phyloP scores from a whole-genome alignment of 2,888 invertebrate genomes.

The Agrypnus murinus region DNA sequence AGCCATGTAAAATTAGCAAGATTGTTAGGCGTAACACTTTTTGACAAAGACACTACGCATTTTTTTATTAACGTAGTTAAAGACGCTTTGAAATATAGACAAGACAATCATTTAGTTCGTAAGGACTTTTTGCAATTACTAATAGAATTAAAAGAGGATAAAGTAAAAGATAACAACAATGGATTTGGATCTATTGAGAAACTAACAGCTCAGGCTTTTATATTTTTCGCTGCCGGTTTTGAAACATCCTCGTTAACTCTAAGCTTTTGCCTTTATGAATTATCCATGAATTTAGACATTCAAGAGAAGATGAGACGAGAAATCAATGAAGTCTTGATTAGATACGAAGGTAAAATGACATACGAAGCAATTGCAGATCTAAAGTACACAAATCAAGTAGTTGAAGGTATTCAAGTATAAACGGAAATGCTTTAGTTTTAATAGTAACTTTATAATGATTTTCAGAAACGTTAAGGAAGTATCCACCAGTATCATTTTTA shows the following conservation, averaged over 20 bases:
- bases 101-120: constrained; percentile 69
- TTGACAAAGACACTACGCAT: constrained; percentile 1
- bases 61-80: constrained; percentile 71
- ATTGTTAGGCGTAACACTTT: constrained; percentile 1
- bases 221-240: constrained; percentile 65
- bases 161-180: background rate
- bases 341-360: constrained; percentile 67
- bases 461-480: constrained; percentile 5
- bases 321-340: constrained; percentile 66
- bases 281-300: constrained; percentile 70
- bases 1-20: background rate
- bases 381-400: constrained; percentile 71
- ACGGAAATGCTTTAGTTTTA: background rate
- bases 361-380: constrained; percentile 72
- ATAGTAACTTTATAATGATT: background rate
- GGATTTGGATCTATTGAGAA: constrained; percentile 7
- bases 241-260: constrained; percentile 68
- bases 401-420: constrained; percentile 63
- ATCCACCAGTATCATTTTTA: background rate
- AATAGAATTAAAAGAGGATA: constrained; percentile 67
- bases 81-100: constrained; percentile 70
- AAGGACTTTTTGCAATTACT: constrained; percentile 75
- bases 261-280: constrained; percentile 72
- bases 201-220: constrained; percentile 58
- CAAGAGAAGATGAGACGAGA: constrained; percentile 70